These are phyloP conservation scores for Smithornis capensis DNA, from an alignment of 2,113 vertebrate species.

Conservation along the genomic window DNA sequence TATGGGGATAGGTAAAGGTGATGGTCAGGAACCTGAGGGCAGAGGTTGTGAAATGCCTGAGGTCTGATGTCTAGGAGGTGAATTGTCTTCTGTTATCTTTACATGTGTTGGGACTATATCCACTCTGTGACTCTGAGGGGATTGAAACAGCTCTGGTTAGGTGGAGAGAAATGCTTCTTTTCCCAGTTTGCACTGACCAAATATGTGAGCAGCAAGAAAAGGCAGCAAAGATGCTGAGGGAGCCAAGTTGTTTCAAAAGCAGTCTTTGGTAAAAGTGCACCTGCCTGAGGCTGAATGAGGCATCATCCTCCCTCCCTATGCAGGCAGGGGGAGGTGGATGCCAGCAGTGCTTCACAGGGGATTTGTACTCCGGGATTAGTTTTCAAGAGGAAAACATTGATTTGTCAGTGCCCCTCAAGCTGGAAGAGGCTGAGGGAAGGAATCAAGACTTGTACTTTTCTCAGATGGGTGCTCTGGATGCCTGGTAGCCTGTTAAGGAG, in stretches of 20 bases:
- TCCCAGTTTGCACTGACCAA: not conserved
- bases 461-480: fast-evolving
- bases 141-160: not conserved
- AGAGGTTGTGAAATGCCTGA: not conserved
- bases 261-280: not conserved
- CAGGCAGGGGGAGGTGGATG: not conserved
- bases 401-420: not conserved
- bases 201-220: not conserved
- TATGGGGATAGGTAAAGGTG: not conserved
- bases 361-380: fast-evolving
- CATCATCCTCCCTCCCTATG: not conserved
- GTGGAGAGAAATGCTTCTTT: not conserved
- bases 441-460: not conserved
- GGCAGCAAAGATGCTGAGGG: not conserved
- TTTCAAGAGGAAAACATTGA: not conserved
- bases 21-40: not conserved
- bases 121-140: not conserved
- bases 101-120: not conserved
- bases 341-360: not conserved
- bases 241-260: not conserved
- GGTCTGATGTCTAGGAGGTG: not conserved
- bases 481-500: not conserved
- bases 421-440: not conserved
- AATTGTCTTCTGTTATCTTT: not conserved
- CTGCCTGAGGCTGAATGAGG: not conserved